Conservation (phyloP, 1,140 invertebrate species). For the Trichogramma pretiosum region DNA sequence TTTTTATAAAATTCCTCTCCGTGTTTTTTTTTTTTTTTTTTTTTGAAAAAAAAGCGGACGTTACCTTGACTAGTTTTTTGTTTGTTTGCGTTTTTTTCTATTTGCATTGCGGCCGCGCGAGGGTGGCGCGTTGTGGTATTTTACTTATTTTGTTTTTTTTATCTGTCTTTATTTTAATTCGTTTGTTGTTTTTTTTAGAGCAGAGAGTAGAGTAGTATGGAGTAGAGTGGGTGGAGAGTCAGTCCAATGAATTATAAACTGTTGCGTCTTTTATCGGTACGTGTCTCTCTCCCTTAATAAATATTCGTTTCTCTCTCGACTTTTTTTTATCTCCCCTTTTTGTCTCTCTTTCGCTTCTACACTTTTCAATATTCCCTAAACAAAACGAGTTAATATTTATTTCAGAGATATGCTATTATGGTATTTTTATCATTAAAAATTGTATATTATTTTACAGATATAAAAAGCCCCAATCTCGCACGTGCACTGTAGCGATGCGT, state of each 20-base stretch:
- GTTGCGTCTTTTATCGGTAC: too few relatives aligned
- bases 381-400: slow-evolving; percentile 3
- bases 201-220: too few relatives aligned
- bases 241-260: slow-evolving; percentile 23
- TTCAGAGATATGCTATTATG: too few relatives aligned
- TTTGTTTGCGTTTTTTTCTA: too few relatives aligned
- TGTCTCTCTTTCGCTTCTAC: neutral
- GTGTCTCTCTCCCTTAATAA: neutral
- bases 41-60: too few relatives aligned
- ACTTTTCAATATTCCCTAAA: neutral
- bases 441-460: neutral
- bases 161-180: too few relatives aligned
- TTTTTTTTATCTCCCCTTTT: slow-evolving; percentile 1
- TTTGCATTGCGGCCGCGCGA: slow-evolving; percentile 29
- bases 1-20: too few relatives aligned
- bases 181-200: too few relatives aligned
- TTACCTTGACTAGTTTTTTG: slow-evolving; percentile 41
- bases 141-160: too few relatives aligned
- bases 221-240: slow-evolving; percentile 22
- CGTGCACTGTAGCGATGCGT: too few relatives aligned
- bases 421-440: neutral
- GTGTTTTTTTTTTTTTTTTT: too few relatives aligned
- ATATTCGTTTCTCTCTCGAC: neutral
- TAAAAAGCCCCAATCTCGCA: neutral
- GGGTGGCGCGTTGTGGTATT: slow-evolving; percentile 36